Evolutionary conservation across 2,113 vertebrate species (phyloP).

Genomic region (Petroica traversi): DNA sequence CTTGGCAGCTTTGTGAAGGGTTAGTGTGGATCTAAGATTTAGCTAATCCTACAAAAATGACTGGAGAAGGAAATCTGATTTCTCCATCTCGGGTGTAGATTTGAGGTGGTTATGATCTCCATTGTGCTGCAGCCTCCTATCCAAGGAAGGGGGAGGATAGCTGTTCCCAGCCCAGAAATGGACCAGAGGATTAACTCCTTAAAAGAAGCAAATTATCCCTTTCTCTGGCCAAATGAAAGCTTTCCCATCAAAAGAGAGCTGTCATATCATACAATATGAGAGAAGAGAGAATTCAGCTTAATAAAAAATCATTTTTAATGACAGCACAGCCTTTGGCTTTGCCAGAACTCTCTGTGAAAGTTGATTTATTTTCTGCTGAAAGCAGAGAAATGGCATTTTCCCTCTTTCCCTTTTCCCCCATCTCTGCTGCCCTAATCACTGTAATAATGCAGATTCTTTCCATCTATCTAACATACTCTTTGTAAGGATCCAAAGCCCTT

Average conservation of each 20-base stretch:
- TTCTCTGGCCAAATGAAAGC: constrained; percentile 67
- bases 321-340: constrained; percentile 5
- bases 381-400: constrained; percentile 16
- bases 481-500: not conserved
- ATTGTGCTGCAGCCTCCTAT: constrained; percentile 76
- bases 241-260: constrained; percentile 68
- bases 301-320: constrained; percentile 36
- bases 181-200: constrained; percentile 71
- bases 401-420: not conserved
- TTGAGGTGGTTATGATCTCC: constrained; percentile 78
- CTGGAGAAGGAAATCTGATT: constrained; percentile 91
- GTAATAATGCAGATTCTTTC: not conserved
- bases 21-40: constrained; percentile 89
- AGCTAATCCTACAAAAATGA: constrained; percentile 88
- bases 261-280: constrained; percentile 70
- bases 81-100: constrained; percentile 85
- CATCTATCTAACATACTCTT: not conserved
- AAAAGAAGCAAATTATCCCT: constrained; percentile 71
- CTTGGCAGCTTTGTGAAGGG: constrained; percentile 91
- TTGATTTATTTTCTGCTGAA: constrained; percentile 52
- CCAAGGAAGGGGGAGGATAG: constrained; percentile 57
- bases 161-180: constrained; percentile 59
- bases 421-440: not conserved
- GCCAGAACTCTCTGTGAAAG: not conserved
- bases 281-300: constrained; percentile 43